Evolutionary conservation across 2,888 invertebrate genomes (phyloP), one percentile per base, ranked within the genome.

Genomic region (Chrysopilus asiliformis): DNA sequence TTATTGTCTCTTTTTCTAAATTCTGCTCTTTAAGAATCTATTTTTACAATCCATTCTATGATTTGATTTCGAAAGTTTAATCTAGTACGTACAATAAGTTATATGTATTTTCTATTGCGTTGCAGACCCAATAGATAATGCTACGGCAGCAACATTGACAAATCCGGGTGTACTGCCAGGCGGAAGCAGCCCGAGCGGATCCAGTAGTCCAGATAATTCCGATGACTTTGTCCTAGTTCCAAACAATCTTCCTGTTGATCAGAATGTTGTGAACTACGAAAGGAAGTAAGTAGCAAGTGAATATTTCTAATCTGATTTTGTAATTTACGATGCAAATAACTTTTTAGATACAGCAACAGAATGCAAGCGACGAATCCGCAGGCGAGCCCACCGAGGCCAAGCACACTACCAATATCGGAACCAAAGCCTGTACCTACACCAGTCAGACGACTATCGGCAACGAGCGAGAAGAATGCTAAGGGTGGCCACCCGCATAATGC

Each of bases 211-310:
- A 46, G 82, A 82, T 57, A 68, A 68, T 47, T 68, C 68, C 3
- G 81, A 84, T 64, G 84, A 83, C 66, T 85, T 83, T 67, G 85
- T 85, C 52, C 67, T 85, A 59, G 82, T 85, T 51, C 79, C 84
- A 43, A 67, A 71, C 45, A 78, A 74, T 58, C 58, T 73, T 48
- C 72, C 77, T 40, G 68, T 68, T 45, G 77, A 76, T 56, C 71
- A 71, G 39, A 52, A 52, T 45, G 47, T 55, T 39, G 46, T 55
- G 37, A 56, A 56, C 32, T 57, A 55, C 48, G 57, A 58, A 47
- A 55, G 51, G 39, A 56, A 53, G 57, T 57, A 47, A 45, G 50
- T 40, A n/a, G 10, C 13, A 28, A 34, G n/a, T 26, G 20, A 16
- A 26, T 26, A 13, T 17, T 13, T 10, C 10, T 3, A 10, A 4